Base-by-base conservation (phyloP, 1,140 invertebrate genomes). In the Heliconius eleuchia region DNA sequence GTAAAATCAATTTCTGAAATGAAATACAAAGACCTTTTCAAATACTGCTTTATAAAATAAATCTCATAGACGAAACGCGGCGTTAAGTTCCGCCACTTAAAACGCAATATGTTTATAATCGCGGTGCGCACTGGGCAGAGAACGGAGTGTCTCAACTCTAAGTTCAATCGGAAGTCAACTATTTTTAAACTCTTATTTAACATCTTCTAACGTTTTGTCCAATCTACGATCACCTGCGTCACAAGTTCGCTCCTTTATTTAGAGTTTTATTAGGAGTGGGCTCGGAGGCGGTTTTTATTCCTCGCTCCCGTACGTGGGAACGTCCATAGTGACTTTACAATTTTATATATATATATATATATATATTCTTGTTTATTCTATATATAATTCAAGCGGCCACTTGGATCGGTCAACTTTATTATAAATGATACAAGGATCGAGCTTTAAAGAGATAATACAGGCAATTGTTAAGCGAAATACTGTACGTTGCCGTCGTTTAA, bases 221-320 rank as follows among this genome's bases (percentile, higher is more conserved):
- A 57, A 57, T 23, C 88, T 84, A 75, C 71, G 73, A 78, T 78
- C 82, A 86, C 83, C 83, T 86, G 88, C 89, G 88, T 80, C 79
- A 86, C 84, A 76, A 86, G 86, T 88, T 89, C 89, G 81, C 87
- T 87, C 82, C 87, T 93, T 91, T 92, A 91, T 89, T 89, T 87
- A 91, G 86, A 88, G 86, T 91, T 91, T 92, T 92, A 93, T 91
- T 91, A 92, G 87, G 85, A 85, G 85, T 87, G 84, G 82, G 78
- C 50, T 86, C 87, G 84, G 82, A 89, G 88, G 89, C 86, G 87
- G 91, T 92, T 90, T 89, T 91, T 88, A 91, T 84, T 81, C 79
- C 80, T 75, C 71, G 88, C 90, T 91, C 89, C 91, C 85, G 89
- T 83, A 87, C 91, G 89, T 92, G 91, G 90, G 91, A 92, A 91